These are phyloP conservation scores for Ammospiza caudacuta DNA, from an alignment of 2,113 vertebrate genomes.

Conservation along the genomic window DNA sequence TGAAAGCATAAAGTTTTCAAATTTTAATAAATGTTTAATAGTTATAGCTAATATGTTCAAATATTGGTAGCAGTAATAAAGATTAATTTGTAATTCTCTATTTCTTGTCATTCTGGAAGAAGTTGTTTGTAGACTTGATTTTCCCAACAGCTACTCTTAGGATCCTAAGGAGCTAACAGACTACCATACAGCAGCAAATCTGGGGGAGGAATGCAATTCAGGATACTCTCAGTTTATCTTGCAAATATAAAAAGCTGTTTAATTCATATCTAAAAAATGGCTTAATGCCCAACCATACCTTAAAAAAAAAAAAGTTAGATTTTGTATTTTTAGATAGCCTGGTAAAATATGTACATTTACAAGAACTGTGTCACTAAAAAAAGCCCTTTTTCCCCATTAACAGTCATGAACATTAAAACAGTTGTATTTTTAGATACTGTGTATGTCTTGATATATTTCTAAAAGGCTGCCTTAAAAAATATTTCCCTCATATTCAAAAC, in stretches of 20 bases:
- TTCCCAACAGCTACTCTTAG: neutral
- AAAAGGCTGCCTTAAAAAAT: neutral
- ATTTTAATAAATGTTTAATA: neutral
- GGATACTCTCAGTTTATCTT: neutral
- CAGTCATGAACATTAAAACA: neutral
- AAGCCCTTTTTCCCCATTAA: neutral
- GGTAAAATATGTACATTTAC: neutral
- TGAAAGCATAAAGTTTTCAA: neutral
- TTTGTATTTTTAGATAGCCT: neutral
- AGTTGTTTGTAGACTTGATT: neutral
- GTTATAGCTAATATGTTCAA: neutral
- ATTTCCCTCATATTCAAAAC: slow-evolving; percentile 4
- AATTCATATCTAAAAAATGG: neutral
- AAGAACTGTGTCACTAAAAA: neutral
- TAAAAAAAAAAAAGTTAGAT: neutral
- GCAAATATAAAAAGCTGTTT: neutral
- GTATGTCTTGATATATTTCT: neutral
- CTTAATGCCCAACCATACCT: neutral
- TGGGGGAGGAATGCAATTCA: neutral
- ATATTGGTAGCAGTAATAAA: neutral
- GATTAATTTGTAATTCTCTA: neutral
- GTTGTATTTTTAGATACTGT: neutral
- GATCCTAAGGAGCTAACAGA: neutral
- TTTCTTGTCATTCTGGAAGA: neutral
- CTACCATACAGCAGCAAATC: neutral